A percentile compares a stretch with the other conserved stretches of the same genome.
phyloP scores from a whole-genome alignment of 2,113 vertebrate species.

The Benitochromis conjunctus region DNA sequence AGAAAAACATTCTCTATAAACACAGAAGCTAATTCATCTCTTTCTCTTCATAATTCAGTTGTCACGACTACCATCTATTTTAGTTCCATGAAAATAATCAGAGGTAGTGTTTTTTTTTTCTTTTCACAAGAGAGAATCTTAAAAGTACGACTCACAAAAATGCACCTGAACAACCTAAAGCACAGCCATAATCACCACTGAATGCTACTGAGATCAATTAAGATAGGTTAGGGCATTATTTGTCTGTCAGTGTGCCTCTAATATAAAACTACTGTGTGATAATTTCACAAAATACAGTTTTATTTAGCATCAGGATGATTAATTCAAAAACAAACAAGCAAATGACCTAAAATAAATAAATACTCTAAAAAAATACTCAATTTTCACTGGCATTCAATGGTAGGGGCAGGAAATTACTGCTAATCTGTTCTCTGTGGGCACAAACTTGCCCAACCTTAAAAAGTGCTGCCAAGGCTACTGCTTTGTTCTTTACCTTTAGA shows the following conservation, averaged over 20 bases:
- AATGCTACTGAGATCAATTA: neutral
- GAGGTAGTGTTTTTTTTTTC: neutral
- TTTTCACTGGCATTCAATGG: neutral
- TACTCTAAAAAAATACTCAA: neutral
- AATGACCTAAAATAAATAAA: neutral
- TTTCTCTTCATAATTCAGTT: neutral
- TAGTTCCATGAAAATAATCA: neutral
- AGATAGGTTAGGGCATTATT: neutral
- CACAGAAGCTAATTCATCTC: neutral
- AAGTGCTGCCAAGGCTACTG: neutral
- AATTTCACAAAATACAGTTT: neutral
- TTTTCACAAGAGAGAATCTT: neutral
- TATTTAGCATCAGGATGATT: neutral
- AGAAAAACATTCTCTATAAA: neutral
- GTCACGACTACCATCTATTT: constrained; percentile 18
- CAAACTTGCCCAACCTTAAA: neutral
- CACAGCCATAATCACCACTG: neutral
- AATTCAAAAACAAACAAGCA: neutral
- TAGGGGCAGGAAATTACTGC: neutral
- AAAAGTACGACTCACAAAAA: constrained; percentile 2
- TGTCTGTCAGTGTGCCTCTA: neutral
- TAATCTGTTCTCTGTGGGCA: neutral
- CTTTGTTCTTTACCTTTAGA: constrained; percentile 1
- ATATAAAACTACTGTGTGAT: neutral
- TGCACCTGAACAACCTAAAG: neutral